Percentiles rank a stretch among this genome's conserved stretches.
Evolutionary conservation across 2,113 vertebrate species (phyloP).

Genomic region (Mustela nigripes): DNA sequence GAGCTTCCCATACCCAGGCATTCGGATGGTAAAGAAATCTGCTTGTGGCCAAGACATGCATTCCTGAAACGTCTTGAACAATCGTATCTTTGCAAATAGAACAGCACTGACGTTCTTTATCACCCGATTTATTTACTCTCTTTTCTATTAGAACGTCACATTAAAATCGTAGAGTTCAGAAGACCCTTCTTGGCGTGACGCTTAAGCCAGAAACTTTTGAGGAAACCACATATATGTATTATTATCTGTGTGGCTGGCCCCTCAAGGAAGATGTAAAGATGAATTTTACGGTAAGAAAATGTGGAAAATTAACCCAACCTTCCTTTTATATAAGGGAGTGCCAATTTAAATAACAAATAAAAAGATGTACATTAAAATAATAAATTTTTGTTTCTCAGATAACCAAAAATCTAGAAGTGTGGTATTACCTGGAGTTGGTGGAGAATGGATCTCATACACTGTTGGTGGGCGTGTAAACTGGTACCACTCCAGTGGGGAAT

Average conservation of each 20-base stretch:
- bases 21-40: not conserved
- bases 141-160: not conserved
- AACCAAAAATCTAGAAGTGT: not conserved
- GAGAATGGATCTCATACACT: not conserved
- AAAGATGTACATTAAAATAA: not conserved
- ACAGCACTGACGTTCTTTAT: not conserved
- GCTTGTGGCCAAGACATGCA: not conserved
- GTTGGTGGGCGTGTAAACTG: not conserved
- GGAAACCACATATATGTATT: not conserved
- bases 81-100: not conserved
- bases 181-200: not conserved
- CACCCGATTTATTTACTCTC: not conserved
- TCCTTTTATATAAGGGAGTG: not conserved
- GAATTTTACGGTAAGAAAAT: not conserved
- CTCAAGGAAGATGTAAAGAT: not conserved
- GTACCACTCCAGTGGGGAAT: not conserved
- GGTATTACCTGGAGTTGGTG: too few relatives aligned
- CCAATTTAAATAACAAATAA: not conserved
- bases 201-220: not conserved
- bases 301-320: not conserved
- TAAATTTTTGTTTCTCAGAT: not conserved
- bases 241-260: not conserved
- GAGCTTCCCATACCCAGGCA: not conserved
- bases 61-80: not conserved
- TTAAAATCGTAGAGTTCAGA: not conserved